phyloP scores from a whole-genome alignment of 2,797 vertebrate genomes.

The Lepus townsendii region DNA sequence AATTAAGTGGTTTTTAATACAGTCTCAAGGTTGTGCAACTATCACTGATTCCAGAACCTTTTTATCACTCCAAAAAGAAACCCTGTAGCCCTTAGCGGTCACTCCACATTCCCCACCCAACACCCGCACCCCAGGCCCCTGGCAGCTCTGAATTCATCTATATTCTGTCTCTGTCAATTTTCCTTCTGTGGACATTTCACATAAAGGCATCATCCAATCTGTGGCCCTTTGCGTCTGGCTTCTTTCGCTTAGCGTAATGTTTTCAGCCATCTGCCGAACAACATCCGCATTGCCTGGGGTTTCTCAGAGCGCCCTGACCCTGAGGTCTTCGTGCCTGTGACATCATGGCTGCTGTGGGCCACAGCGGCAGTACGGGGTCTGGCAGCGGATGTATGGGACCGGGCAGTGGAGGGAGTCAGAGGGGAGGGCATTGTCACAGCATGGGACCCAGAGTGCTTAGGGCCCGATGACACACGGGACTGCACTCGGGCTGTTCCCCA shows the following conservation, averaged over 20 bases:
- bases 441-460: background rate
- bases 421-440: background rate
- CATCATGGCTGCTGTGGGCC: background rate
- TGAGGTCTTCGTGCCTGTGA: background rate
- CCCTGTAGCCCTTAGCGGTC: background rate
- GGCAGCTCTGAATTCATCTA: constrained; percentile 2
- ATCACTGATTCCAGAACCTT: constrained; percentile 38
- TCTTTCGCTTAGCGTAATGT: constrained; percentile 53
- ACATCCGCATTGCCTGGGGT: background rate
- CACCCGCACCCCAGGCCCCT: background rate
- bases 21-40: background rate
- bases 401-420: no score
- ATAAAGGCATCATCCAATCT: constrained; percentile 23
- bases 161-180: constrained; percentile 34
- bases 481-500: background rate
- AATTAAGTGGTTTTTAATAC: background rate
- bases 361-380: background rate
- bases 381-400: background rate
- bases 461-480: background rate
- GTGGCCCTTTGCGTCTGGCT: constrained; percentile 34
- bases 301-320: background rate
- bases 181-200: constrained; percentile 48
- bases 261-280: constrained; percentile 39
- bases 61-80: constrained; percentile 15
- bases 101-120: background rate